Evolutionary conservation across 92 coral and sea anemone species (phyloP).

Genomic region (Scolanthus callimorphus): DNA sequence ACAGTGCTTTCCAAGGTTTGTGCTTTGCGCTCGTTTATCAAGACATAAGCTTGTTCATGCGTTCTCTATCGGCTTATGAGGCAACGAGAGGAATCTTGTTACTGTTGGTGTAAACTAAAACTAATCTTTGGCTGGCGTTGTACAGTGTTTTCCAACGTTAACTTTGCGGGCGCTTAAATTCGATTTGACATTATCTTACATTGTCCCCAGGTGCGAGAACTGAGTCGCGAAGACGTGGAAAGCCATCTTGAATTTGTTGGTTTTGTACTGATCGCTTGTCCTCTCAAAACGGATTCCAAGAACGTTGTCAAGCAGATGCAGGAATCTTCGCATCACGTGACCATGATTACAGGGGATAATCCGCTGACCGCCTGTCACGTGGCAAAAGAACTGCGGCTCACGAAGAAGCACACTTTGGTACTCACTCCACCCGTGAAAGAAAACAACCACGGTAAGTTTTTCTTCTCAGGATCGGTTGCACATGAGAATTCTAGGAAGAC

Average conservation of each 20-base stretch:
- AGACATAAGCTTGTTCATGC: too few species aligned
- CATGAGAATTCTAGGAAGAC: not conserved
- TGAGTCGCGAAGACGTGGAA: constrained; percentile 84
- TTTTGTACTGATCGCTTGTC: constrained; percentile 93
- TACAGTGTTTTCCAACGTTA: too few species aligned
- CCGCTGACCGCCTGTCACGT: constrained; percentile 99
- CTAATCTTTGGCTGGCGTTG: too few species aligned
- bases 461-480: too few species aligned
- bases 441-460: constrained; percentile 61
- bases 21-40: too few species aligned
- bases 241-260: constrained; percentile 88
- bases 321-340: constrained; percentile 91
- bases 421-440: constrained; percentile 49
- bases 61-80: too few species aligned
- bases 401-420: constrained; percentile 76
- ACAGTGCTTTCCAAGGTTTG: too few species aligned
- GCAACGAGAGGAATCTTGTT: too few species aligned
- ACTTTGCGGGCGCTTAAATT: too few species aligned
- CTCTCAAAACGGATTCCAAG: constrained; percentile 87
- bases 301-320: constrained; percentile 90
- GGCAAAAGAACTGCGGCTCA: constrained; percentile 86
- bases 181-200: not conserved
- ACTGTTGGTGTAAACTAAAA: too few species aligned
- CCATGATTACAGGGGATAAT: constrained; percentile 99
- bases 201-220: constrained; percentile 68